Percentiles rank a stretch among this genome's conserved stretches.
phyloP scores from a whole-genome alignment of 2,113 vertebrate genomes.

The Callaeas wilsoni region DNA sequence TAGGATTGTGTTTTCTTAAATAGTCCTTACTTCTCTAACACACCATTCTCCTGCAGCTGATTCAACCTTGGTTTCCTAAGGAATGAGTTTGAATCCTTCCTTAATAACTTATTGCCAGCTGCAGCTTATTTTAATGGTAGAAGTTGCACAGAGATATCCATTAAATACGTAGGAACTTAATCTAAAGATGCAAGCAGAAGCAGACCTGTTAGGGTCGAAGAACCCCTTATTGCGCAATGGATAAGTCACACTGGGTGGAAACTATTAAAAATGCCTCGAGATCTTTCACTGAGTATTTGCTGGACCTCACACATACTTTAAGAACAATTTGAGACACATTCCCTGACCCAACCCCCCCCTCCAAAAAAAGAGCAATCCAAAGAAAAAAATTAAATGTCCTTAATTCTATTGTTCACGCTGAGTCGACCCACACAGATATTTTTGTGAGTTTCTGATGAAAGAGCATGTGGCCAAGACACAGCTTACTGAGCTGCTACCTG shows the following conservation, averaged over 20 bases:
- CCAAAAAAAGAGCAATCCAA: neutral
- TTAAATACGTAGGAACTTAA: neutral
- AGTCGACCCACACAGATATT: neutral
- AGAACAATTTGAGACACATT: neutral
- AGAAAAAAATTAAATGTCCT: neutral
- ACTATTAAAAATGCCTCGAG: neutral
- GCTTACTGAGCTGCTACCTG: neutral
- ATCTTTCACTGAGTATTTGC: neutral
- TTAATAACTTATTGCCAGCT: neutral
- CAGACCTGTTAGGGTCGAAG: neutral
- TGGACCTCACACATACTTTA: neutral
- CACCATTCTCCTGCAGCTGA: neutral
- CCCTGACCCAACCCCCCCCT: accelerated
- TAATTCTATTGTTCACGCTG: neutral
- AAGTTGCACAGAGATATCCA: neutral
- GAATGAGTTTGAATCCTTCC: neutral
- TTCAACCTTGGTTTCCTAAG: neutral
- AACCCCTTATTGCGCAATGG: neutral
- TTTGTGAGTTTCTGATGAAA: neutral
- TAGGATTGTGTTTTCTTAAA: neutral
- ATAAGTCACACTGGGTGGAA: neutral
- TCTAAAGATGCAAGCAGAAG: neutral
- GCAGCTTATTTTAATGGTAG: neutral
- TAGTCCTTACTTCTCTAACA: neutral
- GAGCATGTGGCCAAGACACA: neutral